These are phyloP conservation scores for Forficula auricularia DNA, from an alignment of 1,140 invertebrate genomes.

Conservation along the genomic window DNA sequence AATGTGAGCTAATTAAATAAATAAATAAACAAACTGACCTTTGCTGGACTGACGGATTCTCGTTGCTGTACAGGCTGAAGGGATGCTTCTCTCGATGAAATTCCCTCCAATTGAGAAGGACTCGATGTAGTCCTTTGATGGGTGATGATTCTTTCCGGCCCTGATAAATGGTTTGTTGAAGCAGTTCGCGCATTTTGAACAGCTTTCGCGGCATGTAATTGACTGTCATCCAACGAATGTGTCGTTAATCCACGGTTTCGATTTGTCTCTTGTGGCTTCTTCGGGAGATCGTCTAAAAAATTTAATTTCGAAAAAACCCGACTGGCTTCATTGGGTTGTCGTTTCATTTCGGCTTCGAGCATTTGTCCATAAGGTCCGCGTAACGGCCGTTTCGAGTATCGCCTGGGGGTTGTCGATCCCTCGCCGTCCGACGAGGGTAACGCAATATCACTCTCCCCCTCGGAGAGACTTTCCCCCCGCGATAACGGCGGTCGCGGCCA, in stretches of 20 bases:
- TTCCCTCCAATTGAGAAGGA: conserved; percentile 52
- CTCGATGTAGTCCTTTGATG: conserved; percentile 63
- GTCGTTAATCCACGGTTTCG: conserved; percentile 13
- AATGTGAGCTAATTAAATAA: too few relatives aligned
- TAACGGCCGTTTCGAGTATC: conserved; percentile 55
- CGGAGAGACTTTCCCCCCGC: conserved; percentile 27
- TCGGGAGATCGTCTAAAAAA: conserved; percentile 29
- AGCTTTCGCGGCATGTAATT: conserved; percentile 19
- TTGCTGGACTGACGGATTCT: too few relatives aligned
- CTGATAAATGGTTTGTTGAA: too few relatives aligned
- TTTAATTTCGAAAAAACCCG: conserved; percentile 28
- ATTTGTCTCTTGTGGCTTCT: too few relatives aligned
- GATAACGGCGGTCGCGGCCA: too few relatives aligned
- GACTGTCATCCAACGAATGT: conserved; percentile 30
- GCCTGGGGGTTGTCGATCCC: conserved; percentile 17
- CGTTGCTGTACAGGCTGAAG: too few relatives aligned
- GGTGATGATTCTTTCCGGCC: neutral
- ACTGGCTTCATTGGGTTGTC: conserved; percentile 31
- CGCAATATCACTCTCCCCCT: conserved; percentile 31
- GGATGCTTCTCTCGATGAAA: conserved; percentile 14
- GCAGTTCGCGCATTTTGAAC: neutral
- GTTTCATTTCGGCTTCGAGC: conserved; percentile 67
- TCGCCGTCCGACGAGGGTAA: too few relatives aligned
- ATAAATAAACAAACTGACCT: too few relatives aligned
- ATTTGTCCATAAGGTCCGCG: conserved; percentile 66